Base-by-base conservation (phyloP, 2,888 invertebrate species). In the Sesia apiformis region DNA sequence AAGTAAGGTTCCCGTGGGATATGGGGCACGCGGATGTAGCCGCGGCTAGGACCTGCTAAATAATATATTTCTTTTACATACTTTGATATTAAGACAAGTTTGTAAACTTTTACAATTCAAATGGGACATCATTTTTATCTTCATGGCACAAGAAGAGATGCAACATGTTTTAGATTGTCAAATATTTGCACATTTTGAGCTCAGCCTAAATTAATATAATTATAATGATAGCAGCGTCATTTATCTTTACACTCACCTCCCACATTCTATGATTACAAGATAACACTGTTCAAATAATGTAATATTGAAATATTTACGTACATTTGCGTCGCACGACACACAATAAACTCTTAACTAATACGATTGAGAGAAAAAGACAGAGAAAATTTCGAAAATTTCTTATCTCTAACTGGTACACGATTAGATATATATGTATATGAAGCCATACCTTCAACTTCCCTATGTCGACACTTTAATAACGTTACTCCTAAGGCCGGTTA, bases 401-500 rank as follows among this genome's bases (percentile, higher is more conserved):
- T 86, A 85, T 69, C 52, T 55, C 72, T 79, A 83, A 60, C 72
- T 78, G 76, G 78, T 81, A 82, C 78, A 75, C 71, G 72, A 76
- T 23, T 53, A 23, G 7, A 7, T 55, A 49, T 40, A 79, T 71
- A 78, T 64, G n/a, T 72, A 74, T 76, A 70, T 77, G 75, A 83
- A 86, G 84, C 84, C 77, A 67, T 70, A 72, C 75, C 75, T 71
- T 75, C 71, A 75, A 81, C 77, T 74, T 68, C 68, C 74, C 79
- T 84, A 81, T 76, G 67, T 56, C 40, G 8, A n/a, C 38, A 53
- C 38, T 46, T 46, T 53, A 23, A 51, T 51, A 39, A 64, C 74
- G 72, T 81, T 81, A 84, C 76, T 76, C 70, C 87, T 88, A 88
- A 87, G 88, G 88, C 88, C 88, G 88, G 88, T 83, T 77, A 71